These are phyloP conservation scores for Octomys mimax DNA, from an alignment of 2,797 vertebrate species.

Conservation along the genomic window DNA sequence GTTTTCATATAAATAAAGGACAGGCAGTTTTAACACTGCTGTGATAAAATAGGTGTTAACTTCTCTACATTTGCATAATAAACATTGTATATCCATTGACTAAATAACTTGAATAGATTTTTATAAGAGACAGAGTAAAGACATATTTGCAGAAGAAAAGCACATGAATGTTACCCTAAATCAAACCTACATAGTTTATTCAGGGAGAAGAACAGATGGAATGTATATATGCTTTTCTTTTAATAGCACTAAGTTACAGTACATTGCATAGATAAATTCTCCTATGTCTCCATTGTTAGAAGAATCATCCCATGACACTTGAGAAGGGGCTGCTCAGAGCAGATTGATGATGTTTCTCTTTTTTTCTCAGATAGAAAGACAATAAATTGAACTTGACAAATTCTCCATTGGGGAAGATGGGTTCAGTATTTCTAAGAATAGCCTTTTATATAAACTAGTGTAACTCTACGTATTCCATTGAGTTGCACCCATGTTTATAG, in stretches of 20 bases:
- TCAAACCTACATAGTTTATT: too few relatives aligned
- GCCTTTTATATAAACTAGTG: neutral
- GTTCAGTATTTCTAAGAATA: neutral
- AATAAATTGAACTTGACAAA: conserved; percentile 8
- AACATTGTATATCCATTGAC: neutral
- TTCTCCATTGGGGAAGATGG: neutral
- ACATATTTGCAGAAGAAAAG: neutral
- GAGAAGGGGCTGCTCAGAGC: neutral
- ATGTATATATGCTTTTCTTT: neutral
- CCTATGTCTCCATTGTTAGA: neutral
- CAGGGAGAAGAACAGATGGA: too few relatives aligned
- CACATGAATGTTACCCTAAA: too few relatives aligned
- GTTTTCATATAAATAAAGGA: neutral
- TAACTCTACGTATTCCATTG: neutral
- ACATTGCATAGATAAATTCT: neutral
- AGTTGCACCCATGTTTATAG: neutral
- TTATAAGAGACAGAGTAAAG: neutral
- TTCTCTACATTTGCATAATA: neutral
- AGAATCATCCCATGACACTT: neutral
- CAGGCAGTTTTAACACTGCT: neutral
- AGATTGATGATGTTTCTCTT: neutral
- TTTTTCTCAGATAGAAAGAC: conserved; percentile 30
- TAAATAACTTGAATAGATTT: neutral
- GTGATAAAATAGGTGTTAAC: neutral
- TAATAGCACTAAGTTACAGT: neutral